phyloP scores from a whole-genome alignment of 2,888 invertebrate species.

The Perizoma affinitatum region DNA sequence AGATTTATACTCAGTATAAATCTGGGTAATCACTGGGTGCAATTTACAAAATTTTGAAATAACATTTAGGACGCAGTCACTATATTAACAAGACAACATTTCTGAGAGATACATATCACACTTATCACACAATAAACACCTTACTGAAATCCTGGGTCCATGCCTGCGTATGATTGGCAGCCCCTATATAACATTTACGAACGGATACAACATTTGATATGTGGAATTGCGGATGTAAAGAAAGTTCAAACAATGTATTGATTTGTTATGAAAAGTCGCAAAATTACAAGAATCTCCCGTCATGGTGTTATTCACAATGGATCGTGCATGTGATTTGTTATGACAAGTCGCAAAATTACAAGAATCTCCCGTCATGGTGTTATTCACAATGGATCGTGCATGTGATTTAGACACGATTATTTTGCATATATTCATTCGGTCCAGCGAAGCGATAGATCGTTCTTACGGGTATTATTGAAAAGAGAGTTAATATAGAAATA shows the following conservation, averaged over 20 bases:
- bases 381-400: conserved; percentile 13
- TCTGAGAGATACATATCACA: too few relatives aligned
- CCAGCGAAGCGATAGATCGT: conserved; percentile 29
- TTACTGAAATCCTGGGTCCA: too few relatives aligned
- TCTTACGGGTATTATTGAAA: conserved; percentile 12
- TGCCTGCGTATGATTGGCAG: too few relatives aligned
- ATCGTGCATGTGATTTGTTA: conserved; percentile 21
- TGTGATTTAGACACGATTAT: conserved; percentile 26
- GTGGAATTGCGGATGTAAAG: not conserved
- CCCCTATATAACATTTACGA: too few relatives aligned
- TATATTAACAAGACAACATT: too few relatives aligned
- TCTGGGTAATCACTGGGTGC: too few relatives aligned
- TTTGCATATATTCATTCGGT: conserved; percentile 33
- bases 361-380: conserved; percentile 10
- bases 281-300: conserved; percentile 5
- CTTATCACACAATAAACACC: too few relatives aligned
- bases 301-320: conserved; percentile 12
- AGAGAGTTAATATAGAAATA: conserved; percentile 1
- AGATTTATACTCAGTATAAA: too few relatives aligned
- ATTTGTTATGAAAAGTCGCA: conserved; percentile 3
- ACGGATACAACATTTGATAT: not conserved
- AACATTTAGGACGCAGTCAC: too few relatives aligned
- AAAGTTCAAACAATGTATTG: conserved; percentile 15
- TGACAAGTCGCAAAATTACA: conserved; percentile 4
- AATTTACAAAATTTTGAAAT: too few relatives aligned